Evolutionary conservation across 2,888 invertebrate species (phyloP), one percentile per base, ranked within the genome.

Genomic region (Zygaena filipendulae): DNA sequence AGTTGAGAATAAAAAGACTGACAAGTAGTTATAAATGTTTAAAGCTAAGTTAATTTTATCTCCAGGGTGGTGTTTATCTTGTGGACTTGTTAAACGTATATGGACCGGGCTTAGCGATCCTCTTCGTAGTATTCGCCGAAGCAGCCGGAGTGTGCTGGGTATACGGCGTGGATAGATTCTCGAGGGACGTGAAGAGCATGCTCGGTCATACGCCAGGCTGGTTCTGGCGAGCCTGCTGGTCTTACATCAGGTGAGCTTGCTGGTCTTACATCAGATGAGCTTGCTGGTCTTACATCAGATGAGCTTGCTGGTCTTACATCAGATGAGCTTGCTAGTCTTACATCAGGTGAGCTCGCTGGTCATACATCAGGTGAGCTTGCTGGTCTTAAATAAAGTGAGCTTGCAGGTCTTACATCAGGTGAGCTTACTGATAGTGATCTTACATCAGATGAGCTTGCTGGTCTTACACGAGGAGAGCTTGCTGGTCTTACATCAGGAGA

Each of bases 91-190:
- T 95, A 34, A 94, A 93, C 69, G 88, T 90, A 11, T 95, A 92
- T 59, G 93, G 94, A 0, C 93, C 94, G 0, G 91, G 92, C 1
- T 79, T 93, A 48, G 90, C 95, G 13, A 91, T 95, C 36, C 75
- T 95, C 23, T 94, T 94, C 69, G 92, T 95, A 42, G 94, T 95
- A 22, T 94, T 95, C 57, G 91, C 95, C 32, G 95, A 95, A 62
- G 90, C 93, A 0, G 90, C 92, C 1, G 94, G 92, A 0, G 91
- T 95, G 1, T 91, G 90, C 66, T 95, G 93, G 92, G 85, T 94
- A 47, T 95, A 95, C 57, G 94, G 92, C 2, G 91, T 90, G 1
- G 87, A 88, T 45, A 82, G 88, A 33, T 92, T 94, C 66, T 88
- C 91, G 0, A 75, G 84, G 11, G 93, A 94, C 56, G 87, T 95